Evolutionary conservation across 2,113 vertebrate species (phyloP).

Genomic region (Cnemophilus loriae): DNA sequence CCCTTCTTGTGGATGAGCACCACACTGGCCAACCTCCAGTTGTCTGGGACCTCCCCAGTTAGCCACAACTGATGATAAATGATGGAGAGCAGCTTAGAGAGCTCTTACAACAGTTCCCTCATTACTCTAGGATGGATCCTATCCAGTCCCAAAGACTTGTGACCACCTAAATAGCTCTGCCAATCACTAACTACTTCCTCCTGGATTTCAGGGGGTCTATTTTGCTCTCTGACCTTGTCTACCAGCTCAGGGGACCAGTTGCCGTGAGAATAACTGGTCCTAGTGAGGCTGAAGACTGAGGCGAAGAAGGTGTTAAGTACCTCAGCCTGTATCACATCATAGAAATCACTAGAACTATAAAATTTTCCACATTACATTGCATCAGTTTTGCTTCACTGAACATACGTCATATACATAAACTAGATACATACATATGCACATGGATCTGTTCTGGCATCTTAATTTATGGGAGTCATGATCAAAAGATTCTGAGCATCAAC

Average conservation of each 20-base stretch:
- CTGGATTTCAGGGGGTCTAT: background rate
- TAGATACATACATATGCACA: fast-evolving
- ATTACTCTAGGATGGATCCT: background rate
- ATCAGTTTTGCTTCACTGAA: background rate
- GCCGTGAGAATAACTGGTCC: background rate
- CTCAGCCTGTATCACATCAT: background rate
- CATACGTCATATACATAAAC: background rate
- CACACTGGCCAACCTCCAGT: background rate
- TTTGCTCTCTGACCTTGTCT: background rate
- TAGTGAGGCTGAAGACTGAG: background rate
- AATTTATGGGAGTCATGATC: background rate
- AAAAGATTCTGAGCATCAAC: background rate
- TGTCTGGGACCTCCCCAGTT: background rate
- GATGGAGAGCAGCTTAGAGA: background rate
- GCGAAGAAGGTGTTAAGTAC: background rate
- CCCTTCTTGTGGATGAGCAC: background rate
- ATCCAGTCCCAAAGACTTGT: too few relatives aligned
- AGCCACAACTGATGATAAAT: background rate
- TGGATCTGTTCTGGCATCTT: background rate
- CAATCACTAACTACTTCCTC: background rate
- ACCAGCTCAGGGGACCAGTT: background rate
- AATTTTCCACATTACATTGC: background rate
- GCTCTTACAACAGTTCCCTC: background rate
- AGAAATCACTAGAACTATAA: background rate
- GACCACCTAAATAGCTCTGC: background rate